These are phyloP conservation scores for Drosophila funebris DNA, from an alignment of 1,140 invertebrate species.

Conservation along the genomic window DNA sequence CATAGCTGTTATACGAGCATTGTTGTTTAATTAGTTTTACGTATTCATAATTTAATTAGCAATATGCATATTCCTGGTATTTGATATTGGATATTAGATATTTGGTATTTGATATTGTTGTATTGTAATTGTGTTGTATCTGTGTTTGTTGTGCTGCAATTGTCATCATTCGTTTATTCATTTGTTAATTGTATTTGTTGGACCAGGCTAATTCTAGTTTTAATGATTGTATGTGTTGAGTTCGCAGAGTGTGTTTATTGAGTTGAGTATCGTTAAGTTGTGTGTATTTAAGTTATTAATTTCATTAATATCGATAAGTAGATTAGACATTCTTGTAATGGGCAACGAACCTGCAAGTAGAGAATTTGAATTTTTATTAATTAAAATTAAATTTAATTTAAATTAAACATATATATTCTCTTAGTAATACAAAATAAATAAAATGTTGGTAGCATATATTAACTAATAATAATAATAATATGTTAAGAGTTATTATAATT, in stretches of 20 bases:
- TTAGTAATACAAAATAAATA: background rate
- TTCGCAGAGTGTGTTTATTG: conserved; percentile 34
- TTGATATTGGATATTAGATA: conserved; percentile 42
- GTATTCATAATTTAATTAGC: conserved; percentile 75
- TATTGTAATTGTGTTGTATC: conserved; percentile 27
- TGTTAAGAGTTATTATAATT: no score
- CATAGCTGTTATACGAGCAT: conserved; percentile 57
- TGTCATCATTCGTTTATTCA: conserved; percentile 27
- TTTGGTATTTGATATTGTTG: conserved; percentile 24
- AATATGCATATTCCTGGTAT: conserved; percentile 64
- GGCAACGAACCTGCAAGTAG: conserved; percentile 68
- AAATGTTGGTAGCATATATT: no score
- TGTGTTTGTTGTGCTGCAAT: conserved; percentile 51
- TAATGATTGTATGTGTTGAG: background rate
- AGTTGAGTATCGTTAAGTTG: conserved; percentile 37
- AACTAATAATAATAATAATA: no score
- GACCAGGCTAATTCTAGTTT: conserved; percentile 17
- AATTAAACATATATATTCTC: no score
- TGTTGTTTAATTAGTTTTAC: conserved; percentile 74
- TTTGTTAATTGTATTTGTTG: conserved; percentile 47
- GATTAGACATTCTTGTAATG: conserved; percentile 53
- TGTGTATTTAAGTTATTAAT: conserved; percentile 45
- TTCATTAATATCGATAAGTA: conserved; percentile 47
- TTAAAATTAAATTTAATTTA: no score
- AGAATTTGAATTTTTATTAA: conserved; percentile 1